Conservation (phyloP, 2,113 vertebrate species). For the Pygoscelis antarcticus region DNA sequence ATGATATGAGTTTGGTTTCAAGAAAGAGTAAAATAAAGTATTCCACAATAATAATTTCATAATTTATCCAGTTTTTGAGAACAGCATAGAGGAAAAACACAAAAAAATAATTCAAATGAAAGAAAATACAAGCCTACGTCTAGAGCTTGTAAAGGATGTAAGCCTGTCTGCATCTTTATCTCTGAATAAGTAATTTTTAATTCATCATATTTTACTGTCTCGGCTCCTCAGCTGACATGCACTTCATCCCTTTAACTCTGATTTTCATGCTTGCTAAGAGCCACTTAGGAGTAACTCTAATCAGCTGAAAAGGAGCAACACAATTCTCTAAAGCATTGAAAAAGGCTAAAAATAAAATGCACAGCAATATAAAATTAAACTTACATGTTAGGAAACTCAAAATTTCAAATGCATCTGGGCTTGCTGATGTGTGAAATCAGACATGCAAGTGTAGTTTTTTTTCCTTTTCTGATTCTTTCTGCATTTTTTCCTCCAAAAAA, state of each 20-base stretch:
- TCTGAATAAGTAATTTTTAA: neutral
- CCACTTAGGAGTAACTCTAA: conserved; percentile 27
- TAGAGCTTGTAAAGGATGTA: neutral
- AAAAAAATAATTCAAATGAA: neutral
- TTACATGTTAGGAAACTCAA: neutral
- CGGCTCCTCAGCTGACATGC: neutral
- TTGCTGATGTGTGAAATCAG: neutral
- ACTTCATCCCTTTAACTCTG: neutral
- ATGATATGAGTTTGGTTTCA: neutral
- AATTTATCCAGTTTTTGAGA: neutral
- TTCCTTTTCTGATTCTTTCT: neutral
- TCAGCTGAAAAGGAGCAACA: conserved; percentile 18
- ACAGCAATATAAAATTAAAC: neutral
- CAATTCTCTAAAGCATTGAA: neutral
- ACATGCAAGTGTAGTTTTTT: neutral
- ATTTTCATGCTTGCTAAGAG: conserved; percentile 19
- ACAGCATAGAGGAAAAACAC: neutral
- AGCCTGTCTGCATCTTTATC: neutral
- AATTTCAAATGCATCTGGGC: neutral
- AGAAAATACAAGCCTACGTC: neutral
- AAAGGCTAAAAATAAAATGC: conserved; percentile 5
- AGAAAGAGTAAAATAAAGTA: neutral
- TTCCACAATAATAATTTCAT: neutral
- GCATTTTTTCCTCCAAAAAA: neutral
- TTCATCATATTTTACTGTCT: conserved; percentile 17